Evolutionary conservation across 2,888 invertebrate genomes (phyloP), one percentile per base, ranked within the genome.

Genomic region (Anagyrus pseudococci): DNA sequence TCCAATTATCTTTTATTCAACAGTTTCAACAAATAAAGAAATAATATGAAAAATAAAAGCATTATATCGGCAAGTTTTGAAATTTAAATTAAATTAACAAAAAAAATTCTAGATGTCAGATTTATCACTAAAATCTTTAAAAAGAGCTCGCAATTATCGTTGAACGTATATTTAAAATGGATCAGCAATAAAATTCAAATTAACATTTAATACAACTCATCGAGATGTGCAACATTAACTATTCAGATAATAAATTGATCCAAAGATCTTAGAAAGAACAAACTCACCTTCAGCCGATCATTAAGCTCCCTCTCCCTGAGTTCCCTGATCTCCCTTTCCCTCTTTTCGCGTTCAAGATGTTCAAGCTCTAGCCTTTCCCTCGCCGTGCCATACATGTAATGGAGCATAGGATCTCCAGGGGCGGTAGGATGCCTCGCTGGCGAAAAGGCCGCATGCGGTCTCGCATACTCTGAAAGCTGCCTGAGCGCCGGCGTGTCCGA

Each of bases 401-500:
- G 92, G 49, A 93, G 82, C 89, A 94, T 89, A 0, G 93, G 92
- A 0, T 69, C 70, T 0, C 77, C 75, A 1, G 78, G 77, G 0
- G 81, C 76, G 25, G 17, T 29, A 44, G 79, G 73, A 76, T 82
- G 74, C 63, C 81, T 73, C 8, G 85, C 85, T 2, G 86, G 95
- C 84, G 85, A 94, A 68, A 85, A 94, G 10, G 94, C 94, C 52
- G 93, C 92, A 79, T 96, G 96, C 0, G 97, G 96, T 69, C 96
- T 85, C 7, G 96, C 96, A 79, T 96, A 96, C 79, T 97, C 97
- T 0, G 91, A 88, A 72, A 98, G 84, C 79, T 96, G 96, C 41
- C 96, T 85, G 65, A 98, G 83, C 1, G 97, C 96, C 0, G 97
- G 96, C 0, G 97, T 96, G 77, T 97, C 96, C 2, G 92, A 90